Evolutionary conservation across 2,113 vertebrate genomes (phyloP).

Genomic region (Probosciger aterrimus): DNA sequence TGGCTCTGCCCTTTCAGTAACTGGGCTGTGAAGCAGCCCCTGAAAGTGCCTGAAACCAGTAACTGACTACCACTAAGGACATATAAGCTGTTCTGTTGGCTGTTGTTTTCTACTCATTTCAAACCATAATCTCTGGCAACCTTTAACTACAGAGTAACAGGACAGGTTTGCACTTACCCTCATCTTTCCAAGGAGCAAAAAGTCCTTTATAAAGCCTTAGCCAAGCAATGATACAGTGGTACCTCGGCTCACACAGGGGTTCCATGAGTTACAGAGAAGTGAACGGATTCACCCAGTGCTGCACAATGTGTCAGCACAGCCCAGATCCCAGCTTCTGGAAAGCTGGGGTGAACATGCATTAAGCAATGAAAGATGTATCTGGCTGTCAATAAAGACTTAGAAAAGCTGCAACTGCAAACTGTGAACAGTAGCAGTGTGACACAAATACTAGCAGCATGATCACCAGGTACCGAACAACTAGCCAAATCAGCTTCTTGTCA

Average conservation of each 20-base stretch:
- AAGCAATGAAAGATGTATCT: not conserved
- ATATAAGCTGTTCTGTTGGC: not conserved
- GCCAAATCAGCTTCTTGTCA: not conserved
- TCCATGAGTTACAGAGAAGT: not conserved
- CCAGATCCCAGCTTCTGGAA: not conserved
- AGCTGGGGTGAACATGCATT: not conserved
- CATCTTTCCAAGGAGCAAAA: not conserved
- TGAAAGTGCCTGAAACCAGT: not conserved
- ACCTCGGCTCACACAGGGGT: not conserved
- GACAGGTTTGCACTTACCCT: not conserved
- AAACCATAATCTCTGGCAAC: not conserved
- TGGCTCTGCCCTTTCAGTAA: not conserved
- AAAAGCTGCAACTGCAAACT: not conserved
- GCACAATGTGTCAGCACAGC: not conserved
- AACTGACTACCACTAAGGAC: not conserved
- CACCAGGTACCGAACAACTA: not conserved
- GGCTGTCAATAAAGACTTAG: not conserved
- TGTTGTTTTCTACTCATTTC: not conserved
- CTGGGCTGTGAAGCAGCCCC: not conserved
- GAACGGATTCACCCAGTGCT: not conserved
- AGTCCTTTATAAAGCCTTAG: not conserved
- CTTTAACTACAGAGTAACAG: not conserved
- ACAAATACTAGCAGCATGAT: not conserved
- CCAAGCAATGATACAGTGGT: not conserved
- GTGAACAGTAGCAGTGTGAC: not conserved